A percentile compares a stretch with the other conserved stretches of the same genome.
These are phyloP conservation scores for Notoglanidium macrostoma DNA, from an alignment of 2,797 vertebrate genomes.

Conservation along the genomic window DNA sequence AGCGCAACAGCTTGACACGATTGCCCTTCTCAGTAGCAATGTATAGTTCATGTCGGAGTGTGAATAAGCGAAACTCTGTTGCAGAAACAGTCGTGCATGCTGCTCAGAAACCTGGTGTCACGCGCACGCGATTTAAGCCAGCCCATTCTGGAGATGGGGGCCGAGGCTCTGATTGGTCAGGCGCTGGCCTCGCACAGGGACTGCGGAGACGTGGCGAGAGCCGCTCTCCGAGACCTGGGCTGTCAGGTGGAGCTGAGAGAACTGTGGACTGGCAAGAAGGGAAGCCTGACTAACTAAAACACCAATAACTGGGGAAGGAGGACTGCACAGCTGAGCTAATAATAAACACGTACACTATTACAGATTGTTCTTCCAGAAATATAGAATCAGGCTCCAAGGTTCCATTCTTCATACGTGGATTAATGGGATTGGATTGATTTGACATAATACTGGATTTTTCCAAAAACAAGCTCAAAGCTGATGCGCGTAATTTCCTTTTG, in stretches of 20 bases:
- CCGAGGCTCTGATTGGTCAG: slow-evolving; percentile 82
- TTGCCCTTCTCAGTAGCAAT: too few species aligned
- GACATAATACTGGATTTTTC: neutral
- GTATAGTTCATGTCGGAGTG: neutral
- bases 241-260: slow-evolving; percentile 90
- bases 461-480: neutral
- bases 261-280: slow-evolving; percentile 94
- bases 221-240: slow-evolving; percentile 91
- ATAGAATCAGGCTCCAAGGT: neutral
- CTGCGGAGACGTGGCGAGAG: slow-evolving; percentile 85
- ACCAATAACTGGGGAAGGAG: neutral
- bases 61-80: slow-evolving; percentile 3
- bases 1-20: neutral
- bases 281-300: slow-evolving; percentile 79
- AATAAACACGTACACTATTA: neutral
- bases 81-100: slow-evolving; percentile 93
- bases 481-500: neutral
- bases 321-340: neutral
- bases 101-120: slow-evolving; percentile 90
- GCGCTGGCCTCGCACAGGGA: slow-evolving; percentile 82
- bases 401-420: neutral
- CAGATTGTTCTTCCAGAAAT: neutral
- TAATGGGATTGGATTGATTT: neutral
- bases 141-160: slow-evolving; percentile 91
- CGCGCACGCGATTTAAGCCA: slow-evolving; percentile 77